Conservation (phyloP, 2,888 invertebrate genomes). For the Macrosiphum euphorbiae region DNA sequence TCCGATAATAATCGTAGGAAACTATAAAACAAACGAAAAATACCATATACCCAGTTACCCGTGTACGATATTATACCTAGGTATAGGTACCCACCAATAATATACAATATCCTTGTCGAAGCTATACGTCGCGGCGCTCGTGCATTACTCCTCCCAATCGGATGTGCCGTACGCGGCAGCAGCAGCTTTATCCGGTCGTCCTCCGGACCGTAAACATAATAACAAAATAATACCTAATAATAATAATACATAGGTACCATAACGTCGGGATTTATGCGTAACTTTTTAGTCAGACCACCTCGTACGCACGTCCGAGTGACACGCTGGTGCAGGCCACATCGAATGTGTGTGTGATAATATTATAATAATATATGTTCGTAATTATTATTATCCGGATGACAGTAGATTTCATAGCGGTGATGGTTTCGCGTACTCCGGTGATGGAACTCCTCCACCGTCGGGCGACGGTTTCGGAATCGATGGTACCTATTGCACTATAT, state of each 20-base stretch:
- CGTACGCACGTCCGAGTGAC: slow-evolving; percentile 34
- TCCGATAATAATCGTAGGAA: slow-evolving; percentile 22
- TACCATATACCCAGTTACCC: not conserved
- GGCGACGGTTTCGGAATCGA: not conserved
- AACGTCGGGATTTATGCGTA: not conserved
- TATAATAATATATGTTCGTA: not conserved
- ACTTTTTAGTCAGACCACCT: slow-evolving; percentile 28
- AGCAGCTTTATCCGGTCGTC: slow-evolving; percentile 60
- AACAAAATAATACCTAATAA: not conserved
- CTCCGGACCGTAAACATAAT: slow-evolving; percentile 36
- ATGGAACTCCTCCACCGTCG: not conserved
- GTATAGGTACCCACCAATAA: slow-evolving; percentile 8
- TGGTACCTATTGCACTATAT: not conserved
- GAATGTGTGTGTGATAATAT: not conserved
- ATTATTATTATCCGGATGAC: not conserved
- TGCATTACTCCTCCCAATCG: slow-evolving; percentile 61
- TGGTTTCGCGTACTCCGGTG: not conserved
- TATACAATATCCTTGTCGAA: slow-evolving; percentile 33
- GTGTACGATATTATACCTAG: too few relatives aligned
- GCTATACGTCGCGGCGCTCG: not conserved
- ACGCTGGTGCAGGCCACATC: slow-evolving; percentile 10
- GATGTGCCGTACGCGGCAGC: slow-evolving; percentile 27
- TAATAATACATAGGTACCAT: not conserved
- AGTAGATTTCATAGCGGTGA: not conserved
- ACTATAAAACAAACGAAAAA: slow-evolving; percentile 24